Conservation (phyloP, 2,113 vertebrate species). For the Antechinus stuartii region DNA sequence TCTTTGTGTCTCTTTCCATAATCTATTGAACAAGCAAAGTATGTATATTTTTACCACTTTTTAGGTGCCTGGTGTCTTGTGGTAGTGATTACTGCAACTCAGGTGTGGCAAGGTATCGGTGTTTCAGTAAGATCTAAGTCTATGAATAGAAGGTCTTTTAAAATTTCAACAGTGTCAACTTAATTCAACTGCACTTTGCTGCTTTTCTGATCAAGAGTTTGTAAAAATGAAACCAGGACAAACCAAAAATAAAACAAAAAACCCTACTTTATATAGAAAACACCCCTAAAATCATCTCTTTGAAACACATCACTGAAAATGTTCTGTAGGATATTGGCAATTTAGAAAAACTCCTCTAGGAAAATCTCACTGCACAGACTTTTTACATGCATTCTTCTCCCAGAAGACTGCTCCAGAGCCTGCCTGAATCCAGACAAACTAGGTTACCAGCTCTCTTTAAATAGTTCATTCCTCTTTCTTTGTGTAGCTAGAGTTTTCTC, state of each 20-base stretch:
- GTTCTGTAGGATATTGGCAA: neutral
- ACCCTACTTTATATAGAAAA: neutral
- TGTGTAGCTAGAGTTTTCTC: neutral
- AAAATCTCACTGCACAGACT: neutral
- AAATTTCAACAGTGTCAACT: neutral
- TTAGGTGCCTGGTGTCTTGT: neutral
- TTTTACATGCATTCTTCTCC: neutral
- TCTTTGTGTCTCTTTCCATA: neutral
- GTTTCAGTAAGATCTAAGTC: neutral
- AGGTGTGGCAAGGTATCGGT: neutral
- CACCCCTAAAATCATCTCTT: neutral
- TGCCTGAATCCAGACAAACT: neutral
- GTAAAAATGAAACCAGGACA: neutral
- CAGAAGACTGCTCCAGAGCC: neutral
- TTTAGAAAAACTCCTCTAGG: neutral
- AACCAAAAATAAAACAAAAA: neutral
- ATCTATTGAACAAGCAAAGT: neutral
- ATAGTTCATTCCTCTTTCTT: neutral
- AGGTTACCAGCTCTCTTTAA: neutral
- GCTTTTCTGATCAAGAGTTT: neutral
- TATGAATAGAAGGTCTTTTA: neutral
- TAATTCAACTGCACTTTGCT: neutral
- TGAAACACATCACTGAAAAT: neutral
- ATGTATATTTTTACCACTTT: neutral
- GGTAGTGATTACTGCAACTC: neutral